Evolutionary conservation across 2,888 invertebrate species (phyloP).

Genomic region (Drosophila nr. fundita): DNA sequence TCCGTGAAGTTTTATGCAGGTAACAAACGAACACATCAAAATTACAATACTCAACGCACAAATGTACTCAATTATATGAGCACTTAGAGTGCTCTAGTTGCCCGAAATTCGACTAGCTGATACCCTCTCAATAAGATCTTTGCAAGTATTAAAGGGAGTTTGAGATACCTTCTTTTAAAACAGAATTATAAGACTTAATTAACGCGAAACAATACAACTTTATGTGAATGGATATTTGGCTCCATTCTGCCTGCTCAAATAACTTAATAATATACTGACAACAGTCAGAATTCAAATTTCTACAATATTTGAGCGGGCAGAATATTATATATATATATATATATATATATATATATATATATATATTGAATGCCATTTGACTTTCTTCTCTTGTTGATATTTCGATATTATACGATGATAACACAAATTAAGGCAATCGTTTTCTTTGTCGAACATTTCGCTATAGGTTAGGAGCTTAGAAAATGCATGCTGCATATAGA

Average conservation of each 20-base stretch:
- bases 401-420: background rate
- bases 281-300: too few species aligned
- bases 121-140: background rate
- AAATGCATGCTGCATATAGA: background rate
- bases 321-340: too few species aligned
- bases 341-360: too few species aligned
- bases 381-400: background rate
- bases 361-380: background rate
- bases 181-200: background rate
- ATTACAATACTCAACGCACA: conserved; percentile 12
- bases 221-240: background rate
- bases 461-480: background rate
- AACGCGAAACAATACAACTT: background rate
- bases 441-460: background rate
- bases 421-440: background rate
- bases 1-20: conserved; percentile 41
- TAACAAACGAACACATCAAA: conserved; percentile 27
- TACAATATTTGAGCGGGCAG: too few species aligned
- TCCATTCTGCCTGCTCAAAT: background rate
- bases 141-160: background rate
- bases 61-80: background rate
- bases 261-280: too few species aligned
- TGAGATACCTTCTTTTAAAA: background rate
- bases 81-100: background rate
- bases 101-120: background rate